phyloP scores from a whole-genome alignment of 2,888 invertebrate genomes.

The Sthenelais limicola region DNA sequence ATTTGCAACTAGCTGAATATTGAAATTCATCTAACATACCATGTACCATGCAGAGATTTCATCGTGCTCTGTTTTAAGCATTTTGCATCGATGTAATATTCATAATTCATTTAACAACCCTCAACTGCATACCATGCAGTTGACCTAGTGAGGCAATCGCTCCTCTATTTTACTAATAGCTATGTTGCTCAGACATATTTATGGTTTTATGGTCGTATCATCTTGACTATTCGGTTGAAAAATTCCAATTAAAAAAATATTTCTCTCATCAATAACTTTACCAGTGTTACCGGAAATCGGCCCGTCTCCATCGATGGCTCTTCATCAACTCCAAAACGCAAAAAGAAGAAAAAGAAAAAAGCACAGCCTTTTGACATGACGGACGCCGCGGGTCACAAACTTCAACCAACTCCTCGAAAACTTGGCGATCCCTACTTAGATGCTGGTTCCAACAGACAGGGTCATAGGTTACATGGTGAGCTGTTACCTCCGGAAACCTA shows the following conservation, averaged over 20 bases:
- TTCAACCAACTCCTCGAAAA: background rate
- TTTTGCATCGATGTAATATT: no score
- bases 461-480: no score
- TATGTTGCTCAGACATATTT: background rate
- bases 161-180: background rate
- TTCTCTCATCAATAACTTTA: background rate
- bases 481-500: no score
- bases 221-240: no score
- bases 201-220: no score
- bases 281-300: constrained; percentile 15
- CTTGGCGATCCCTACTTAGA: constrained; percentile 26
- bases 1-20: no score
- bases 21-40: no score
- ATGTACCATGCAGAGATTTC: no score
- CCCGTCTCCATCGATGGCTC: constrained; percentile 6
- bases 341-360: constrained; percentile 33
- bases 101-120: no score
- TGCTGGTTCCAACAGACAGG: background rate
- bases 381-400: background rate
- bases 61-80: no score
- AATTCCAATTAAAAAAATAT: background rate
- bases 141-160: background rate
- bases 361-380: constrained; percentile 3
- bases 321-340: constrained; percentile 25
- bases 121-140: no score